phyloP scores from a whole-genome alignment of 1,140 invertebrate genomes.

The Drosophila persimilis region DNA sequence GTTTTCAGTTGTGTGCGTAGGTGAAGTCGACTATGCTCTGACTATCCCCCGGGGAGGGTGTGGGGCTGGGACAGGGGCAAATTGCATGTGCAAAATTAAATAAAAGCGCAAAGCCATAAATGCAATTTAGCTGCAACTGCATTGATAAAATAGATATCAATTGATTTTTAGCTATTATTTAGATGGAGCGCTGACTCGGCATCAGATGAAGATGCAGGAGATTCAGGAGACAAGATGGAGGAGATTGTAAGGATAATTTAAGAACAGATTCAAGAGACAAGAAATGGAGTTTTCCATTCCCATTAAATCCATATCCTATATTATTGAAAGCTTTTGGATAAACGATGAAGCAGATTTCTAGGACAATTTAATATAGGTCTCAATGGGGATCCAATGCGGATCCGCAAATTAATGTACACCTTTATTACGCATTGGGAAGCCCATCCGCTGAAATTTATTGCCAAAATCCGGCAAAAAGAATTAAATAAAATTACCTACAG shows the following conservation, averaged over 20 bases:
- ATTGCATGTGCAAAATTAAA: slow-evolving; percentile 74
- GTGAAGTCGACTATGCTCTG: slow-evolving; percentile 17
- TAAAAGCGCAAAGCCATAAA: slow-evolving; percentile 76
- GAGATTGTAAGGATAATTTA: background rate
- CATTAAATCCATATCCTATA: background rate
- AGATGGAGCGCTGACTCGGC: slow-evolving; percentile 50
- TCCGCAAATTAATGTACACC: slow-evolving; percentile 20
- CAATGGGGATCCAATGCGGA: background rate
- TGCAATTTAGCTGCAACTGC: slow-evolving; percentile 69
- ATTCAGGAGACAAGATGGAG: background rate
- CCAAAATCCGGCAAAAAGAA: slow-evolving; percentile 45
- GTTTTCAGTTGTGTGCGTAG: slow-evolving; percentile 36
- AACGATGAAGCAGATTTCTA: too few relatives aligned
- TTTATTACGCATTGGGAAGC: slow-evolving; percentile 3
- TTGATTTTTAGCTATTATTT: slow-evolving; percentile 75
- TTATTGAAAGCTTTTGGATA: too few relatives aligned
- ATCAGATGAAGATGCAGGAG: background rate
- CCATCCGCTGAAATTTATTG: slow-evolving; percentile 41
- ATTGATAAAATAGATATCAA: slow-evolving; percentile 75
- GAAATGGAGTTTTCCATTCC: background rate
- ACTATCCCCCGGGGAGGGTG: background rate
- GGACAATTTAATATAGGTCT: too few relatives aligned
- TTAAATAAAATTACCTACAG: slow-evolving; percentile 59
- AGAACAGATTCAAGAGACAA: slow-evolving; percentile 3
- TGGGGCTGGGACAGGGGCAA: slow-evolving; percentile 25